Evolutionary conservation across 2,888 invertebrate species (phyloP), one percentile per base, ranked within the genome.

Genomic region (Orchesellides sinensis): DNA sequence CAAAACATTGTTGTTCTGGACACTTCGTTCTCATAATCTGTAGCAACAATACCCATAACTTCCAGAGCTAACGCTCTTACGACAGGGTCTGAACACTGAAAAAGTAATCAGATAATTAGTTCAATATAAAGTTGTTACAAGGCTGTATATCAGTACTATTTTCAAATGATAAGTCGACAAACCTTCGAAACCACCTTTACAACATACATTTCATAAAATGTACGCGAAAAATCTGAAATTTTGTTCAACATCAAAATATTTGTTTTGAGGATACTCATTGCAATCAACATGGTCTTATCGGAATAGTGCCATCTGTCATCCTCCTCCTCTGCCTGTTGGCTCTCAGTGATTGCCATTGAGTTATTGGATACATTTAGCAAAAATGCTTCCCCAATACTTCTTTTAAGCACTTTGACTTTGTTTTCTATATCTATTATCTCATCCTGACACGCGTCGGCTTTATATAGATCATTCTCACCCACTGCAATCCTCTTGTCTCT

Each of bases 131-230:
- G 6, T 6, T 32, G 5, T 6, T 6, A 32, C 10, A 5, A 32
- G 10, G 32, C 10, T 6, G 10, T 6, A 6, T 10, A 40, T 8
- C 10, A 40, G 40, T 8, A 40, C n/a, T 2, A 52, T 17, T 52
- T 17, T 2, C 52, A 8, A 17, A n/a, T 52, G 52, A 21, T 8
- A n/a, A 21, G 10, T 52, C 10, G 14, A 47, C 25, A 14, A 25
- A 56, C 56, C 25, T 72, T 52, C 12, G 40, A 10, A 6, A 79
- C 70, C 1, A 65, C 52, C 17, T 63, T 65, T 10, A 52, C 29
- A 0, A 29, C 73, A 25, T 81, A 81, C 68, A 81, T 59, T n/a
- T 74, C 68, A 45, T 40, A 81, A 52, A 81, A 81, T 3, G 68
- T 73, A 27, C 73, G 14, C 0, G 68, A 66, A 61, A 73, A 81